phyloP scores from a whole-genome alignment of 2,797 vertebrate species.

The Chiropotes sagulatus region DNA sequence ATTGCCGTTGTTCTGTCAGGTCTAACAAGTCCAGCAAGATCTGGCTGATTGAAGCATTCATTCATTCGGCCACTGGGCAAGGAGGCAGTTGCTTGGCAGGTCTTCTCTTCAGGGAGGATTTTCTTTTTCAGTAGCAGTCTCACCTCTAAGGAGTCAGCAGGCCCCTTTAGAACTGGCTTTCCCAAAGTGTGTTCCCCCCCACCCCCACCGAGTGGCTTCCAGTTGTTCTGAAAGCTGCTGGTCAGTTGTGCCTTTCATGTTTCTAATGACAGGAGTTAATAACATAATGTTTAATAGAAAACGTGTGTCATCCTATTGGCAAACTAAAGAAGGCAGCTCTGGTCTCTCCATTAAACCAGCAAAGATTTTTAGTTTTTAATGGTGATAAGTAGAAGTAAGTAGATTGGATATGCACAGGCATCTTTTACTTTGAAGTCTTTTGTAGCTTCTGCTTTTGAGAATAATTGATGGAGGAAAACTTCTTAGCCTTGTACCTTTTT shows the following conservation, averaged over 20 bases:
- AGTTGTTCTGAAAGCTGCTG: not conserved
- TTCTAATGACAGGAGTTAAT: slow-evolving; percentile 35
- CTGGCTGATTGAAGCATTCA: slow-evolving; percentile 20
- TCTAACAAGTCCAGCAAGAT: slow-evolving; percentile 53
- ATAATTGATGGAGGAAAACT: not conserved
- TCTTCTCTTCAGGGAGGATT: not conserved
- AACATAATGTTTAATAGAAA: slow-evolving; percentile 21
- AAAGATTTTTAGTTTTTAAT: slow-evolving; percentile 39
- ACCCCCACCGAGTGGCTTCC: not conserved
- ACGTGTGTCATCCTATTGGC: not conserved
- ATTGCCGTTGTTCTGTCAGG: slow-evolving; percentile 46
- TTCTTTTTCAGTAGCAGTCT: not conserved
- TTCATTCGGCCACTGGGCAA: slow-evolving; percentile 9
- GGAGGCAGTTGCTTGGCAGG: slow-evolving; percentile 31
- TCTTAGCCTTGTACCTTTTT: not conserved
- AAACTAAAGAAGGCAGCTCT: not conserved
- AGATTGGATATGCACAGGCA: not conserved
- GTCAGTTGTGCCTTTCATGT: not conserved
- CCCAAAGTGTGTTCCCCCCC: not conserved
- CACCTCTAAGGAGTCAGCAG: not conserved
- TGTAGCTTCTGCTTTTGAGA: slow-evolving; percentile 6
- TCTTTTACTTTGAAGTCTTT: slow-evolving; percentile 30
- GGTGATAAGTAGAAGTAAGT: not conserved
- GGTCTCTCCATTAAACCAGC: not conserved
- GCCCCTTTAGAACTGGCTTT: not conserved